A percentile compares a stretch with the other conserved stretches of the same genome.
phyloP scores from a whole-genome alignment of 2,113 vertebrate species.

The Chaenogobius annularis region DNA sequence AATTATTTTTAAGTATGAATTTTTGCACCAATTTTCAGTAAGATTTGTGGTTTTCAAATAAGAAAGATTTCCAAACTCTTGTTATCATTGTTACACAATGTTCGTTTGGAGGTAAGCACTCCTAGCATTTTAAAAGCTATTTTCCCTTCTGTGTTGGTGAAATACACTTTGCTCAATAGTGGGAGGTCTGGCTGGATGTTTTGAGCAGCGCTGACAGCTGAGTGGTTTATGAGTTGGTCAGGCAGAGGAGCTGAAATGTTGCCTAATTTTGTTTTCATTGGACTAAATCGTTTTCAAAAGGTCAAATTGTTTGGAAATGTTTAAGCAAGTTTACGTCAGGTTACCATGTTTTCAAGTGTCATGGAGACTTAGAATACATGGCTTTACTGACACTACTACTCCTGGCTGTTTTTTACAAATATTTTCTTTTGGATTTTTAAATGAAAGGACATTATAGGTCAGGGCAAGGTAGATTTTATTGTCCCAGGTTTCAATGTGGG shows the following conservation, averaged over 20 bases:
- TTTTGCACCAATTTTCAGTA: too few relatives aligned
- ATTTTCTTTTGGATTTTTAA: background rate
- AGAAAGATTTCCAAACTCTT: too few relatives aligned
- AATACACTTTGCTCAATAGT: background rate
- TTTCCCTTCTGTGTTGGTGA: background rate
- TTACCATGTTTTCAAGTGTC: background rate
- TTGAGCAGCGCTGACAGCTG: background rate
- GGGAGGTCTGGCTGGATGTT: conserved; percentile 3
- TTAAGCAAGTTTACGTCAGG: background rate
- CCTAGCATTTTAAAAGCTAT: background rate
- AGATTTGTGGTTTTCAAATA: too few relatives aligned
- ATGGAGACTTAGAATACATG: background rate
- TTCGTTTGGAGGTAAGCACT: background rate
- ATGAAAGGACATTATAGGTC: background rate
- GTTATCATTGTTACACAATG: background rate
- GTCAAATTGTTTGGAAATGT: background rate
- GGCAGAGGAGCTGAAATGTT: background rate
- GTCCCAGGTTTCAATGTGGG: too few relatives aligned
- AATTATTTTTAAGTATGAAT: too few relatives aligned
- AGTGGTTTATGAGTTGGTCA: background rate
- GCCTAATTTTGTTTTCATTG: conserved; percentile 22
- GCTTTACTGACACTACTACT: background rate
- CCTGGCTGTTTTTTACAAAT: background rate
- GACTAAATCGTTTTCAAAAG: background rate
- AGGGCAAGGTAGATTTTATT: background rate